These are phyloP conservation scores for Phenacoccus solenopsis DNA, from an alignment of 1,140 invertebrate species.

Conservation along the genomic window DNA sequence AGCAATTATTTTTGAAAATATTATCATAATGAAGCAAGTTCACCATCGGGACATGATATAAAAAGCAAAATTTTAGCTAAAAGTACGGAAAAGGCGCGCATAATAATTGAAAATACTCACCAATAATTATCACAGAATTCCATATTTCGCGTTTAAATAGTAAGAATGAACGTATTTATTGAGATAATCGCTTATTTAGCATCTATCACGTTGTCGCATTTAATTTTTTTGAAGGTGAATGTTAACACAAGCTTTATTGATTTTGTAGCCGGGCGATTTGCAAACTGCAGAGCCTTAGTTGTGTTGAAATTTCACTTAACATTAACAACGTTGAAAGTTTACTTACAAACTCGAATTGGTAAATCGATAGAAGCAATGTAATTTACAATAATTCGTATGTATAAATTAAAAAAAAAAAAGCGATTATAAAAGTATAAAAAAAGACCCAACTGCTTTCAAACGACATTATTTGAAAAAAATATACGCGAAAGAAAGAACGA, in stretches of 20 bases:
- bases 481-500: neutral
- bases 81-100: no score
- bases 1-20: no score
- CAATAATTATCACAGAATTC: no score
- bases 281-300: neutral
- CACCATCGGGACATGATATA: no score
- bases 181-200: neutral
- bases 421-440: neutral
- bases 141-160: no score
- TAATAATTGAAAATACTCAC: no score
- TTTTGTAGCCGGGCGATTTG: constrained; percentile 10
- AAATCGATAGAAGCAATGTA: no score
- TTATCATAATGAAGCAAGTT: no score
- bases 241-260: constrained; percentile 15
- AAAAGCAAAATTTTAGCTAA: no score
- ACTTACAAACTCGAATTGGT: neutral
- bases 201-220: neutral
- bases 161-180: neutral
- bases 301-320: neutral
- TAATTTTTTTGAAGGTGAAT: constrained; percentile 11
- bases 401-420: neutral
- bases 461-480: neutral
- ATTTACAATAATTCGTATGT: no score
- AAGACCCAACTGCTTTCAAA: neutral
- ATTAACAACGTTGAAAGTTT: neutral